These are phyloP conservation scores for Mesocentrotus franciscanus DNA, from an alignment of 53 echinoderm and acorn worm genomes.

Conservation along the genomic window DNA sequence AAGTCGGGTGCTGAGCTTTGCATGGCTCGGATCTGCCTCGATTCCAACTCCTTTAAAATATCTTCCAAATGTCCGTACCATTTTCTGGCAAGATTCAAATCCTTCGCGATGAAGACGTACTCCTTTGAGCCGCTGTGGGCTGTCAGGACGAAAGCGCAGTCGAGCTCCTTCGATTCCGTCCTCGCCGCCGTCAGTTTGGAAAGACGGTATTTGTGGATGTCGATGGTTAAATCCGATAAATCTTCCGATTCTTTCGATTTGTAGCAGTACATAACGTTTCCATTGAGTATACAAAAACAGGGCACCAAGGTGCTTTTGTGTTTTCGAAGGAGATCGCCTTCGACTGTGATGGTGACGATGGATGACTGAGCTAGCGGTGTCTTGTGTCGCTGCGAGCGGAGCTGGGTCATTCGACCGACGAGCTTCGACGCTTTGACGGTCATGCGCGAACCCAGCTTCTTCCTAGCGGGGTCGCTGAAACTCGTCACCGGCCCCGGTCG, in stretches of 20 bases:
- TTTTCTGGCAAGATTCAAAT: constrained; percentile 20
- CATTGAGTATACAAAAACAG: constrained; percentile 54
- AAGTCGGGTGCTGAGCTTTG: constrained; percentile 39
- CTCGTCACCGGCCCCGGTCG: neutral
- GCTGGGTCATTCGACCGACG: constrained; percentile 51
- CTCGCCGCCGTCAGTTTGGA: constrained; percentile 52
- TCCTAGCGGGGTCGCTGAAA: constrained; percentile 50
- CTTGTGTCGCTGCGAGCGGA: constrained; percentile 13
- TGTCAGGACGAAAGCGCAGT: constrained; percentile 63
- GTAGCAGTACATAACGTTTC: constrained; percentile 39
- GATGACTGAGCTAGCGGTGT: constrained; percentile 19
- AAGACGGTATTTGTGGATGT: constrained; percentile 34
- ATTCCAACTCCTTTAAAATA: constrained; percentile 37
- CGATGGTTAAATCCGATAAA: constrained; percentile 60
- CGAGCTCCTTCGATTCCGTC: constrained; percentile 55
- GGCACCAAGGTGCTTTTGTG: constrained; percentile 60
- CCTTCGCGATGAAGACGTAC: constrained; percentile 57
- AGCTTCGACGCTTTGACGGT: constrained; percentile 61
- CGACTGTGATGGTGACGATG: constrained; percentile 19
- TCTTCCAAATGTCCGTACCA: constrained; percentile 66
- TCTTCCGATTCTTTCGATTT: constrained; percentile 61
- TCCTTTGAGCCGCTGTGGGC: constrained; percentile 49
- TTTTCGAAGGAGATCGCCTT: constrained; percentile 57
- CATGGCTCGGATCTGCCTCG: constrained; percentile 29
- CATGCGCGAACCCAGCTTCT: constrained; percentile 48